Evolutionary conservation across 2,888 invertebrate genomes (phyloP), one percentile per base, ranked within the genome.

Genomic region (Dilophus febrilis): DNA sequence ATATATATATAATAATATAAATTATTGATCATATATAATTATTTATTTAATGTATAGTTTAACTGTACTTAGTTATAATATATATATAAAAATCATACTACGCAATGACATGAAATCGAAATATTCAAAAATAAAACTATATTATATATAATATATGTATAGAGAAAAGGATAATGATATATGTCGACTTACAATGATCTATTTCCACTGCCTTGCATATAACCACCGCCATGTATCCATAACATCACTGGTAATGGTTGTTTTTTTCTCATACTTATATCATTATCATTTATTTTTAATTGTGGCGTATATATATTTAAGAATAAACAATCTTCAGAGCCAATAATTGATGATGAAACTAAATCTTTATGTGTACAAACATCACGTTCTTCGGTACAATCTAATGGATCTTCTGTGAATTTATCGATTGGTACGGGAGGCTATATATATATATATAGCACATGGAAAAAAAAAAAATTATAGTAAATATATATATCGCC

Each of bases 221-320:
- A 61, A 4, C 54, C 61, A 1, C 61, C 61, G 2, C 61, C 61
- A 45, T 61, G 61, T 34, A 61, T 51, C 51, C 54, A 61, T 1
- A 61, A 57, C 59, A 61, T 59, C 6, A 60, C 61, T 1, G 61
- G 56, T 13, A 57, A 35, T 34, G 40, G 40, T 37, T 42, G 38
- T 27, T 34, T 13, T n/a, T n/a, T n/a, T n/a, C n/a, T n/a, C n/a
- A n/a, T n/a, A n/a, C n/a, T n/a, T n/a, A n/a, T n/a, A n/a, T n/a
- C n/a, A 8, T 22, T 22, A 14, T 5, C 10, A 12, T 11, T 10
- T 6, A 35, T 32, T 33, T 14, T 11, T 6, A n/a, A 33, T 27
- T 54, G 51, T 1, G 61, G 61, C 3, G 48, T 52, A 41, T 55
- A 61, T 7, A 61, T 49, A 48, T 61, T 61, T 1, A 61, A 48